Evolutionary conservation across 2,113 vertebrate genomes (phyloP), one percentile per base, ranked within the genome.

Genomic region (Gobius niger): DNA sequence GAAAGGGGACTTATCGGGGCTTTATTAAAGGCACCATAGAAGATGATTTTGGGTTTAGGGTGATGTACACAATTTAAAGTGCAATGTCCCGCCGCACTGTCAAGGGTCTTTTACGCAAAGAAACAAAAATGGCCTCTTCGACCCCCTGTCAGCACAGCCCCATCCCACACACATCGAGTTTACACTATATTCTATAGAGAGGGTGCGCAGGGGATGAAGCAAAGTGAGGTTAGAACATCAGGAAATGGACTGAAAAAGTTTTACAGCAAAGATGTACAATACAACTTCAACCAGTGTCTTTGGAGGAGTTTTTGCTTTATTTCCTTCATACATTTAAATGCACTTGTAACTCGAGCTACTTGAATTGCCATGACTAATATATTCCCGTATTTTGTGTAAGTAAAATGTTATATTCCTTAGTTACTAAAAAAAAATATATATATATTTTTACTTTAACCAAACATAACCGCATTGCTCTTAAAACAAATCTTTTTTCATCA

Each of bases 1-100:
- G 85, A 88, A 86, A 86, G 88, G 83, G 77, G 85, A 82, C 89
- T 91, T 92, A 92, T 92, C 91, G 7, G 77, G 70, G 75, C 61
- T 87, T 90, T 89, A 88, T 89, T 89, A 89, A 85, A 83, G 82
- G 82, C 75, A 6, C 65, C 1, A 57, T 40, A 65, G 44, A 34
- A 72, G 75, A 71, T 63, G 82, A 81, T 89, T 90, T 89, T 86
- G 71, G 87, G 80, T 82, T 87, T 85, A 76, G 81, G 81, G 80
- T 83, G 87, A 90, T 73, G 80, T 70, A 75, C 76, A 73, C 78
- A 80, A 86, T 88, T 88, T 86, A 82, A 81, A 82, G 80, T 81
- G 80, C 65, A 80, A 69, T 81, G 80, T 80, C 79, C 79, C 60
- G 72, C 67, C 62, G 70, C 63, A 41, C 70, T 73, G 73, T 65